phyloP scores from a whole-genome alignment of 1,140 invertebrate species.

The Drosophila aff. region DNA sequence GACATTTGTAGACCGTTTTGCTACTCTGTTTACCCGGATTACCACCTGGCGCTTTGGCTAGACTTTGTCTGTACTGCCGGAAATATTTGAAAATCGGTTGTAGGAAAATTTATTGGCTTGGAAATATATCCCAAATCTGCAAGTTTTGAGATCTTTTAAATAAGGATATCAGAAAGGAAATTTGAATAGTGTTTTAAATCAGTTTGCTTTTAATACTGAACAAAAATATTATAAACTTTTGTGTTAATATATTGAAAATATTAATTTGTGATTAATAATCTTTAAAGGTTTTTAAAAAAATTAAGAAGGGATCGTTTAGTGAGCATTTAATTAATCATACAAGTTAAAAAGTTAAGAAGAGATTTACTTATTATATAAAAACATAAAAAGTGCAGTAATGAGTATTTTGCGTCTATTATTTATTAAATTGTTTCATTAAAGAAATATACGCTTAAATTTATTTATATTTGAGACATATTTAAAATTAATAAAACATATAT shows the following conservation, averaged over 20 bases:
- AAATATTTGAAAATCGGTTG: conserved; percentile 2
- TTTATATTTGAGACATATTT: no score
- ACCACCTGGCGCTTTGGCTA: conserved; percentile 17
- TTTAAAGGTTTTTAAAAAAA: not conserved
- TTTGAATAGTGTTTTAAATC: not conserved
- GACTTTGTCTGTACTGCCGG: conserved; percentile 7
- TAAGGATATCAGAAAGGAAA: not conserved
- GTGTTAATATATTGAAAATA: not conserved
- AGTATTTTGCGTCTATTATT: not conserved
- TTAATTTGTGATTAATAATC: not conserved
- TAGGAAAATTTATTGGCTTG: no score
- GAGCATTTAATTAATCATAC: no score
- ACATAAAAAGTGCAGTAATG: no score
- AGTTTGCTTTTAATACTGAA: no score
- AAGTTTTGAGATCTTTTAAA: not conserved
- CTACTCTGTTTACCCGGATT: conserved; percentile 34
- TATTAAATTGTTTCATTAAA: not conserved
- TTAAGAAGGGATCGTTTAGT: not conserved
- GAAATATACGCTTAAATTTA: no score
- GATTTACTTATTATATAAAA: not conserved
- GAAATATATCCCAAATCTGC: no score
- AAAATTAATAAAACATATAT: not conserved
- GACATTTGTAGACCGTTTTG: conserved; percentile 38
- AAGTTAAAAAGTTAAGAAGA: not conserved
- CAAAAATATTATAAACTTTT: no score